Evolutionary conservation across 1,140 invertebrate species (phyloP).

Genomic region (Heliconius congener): DNA sequence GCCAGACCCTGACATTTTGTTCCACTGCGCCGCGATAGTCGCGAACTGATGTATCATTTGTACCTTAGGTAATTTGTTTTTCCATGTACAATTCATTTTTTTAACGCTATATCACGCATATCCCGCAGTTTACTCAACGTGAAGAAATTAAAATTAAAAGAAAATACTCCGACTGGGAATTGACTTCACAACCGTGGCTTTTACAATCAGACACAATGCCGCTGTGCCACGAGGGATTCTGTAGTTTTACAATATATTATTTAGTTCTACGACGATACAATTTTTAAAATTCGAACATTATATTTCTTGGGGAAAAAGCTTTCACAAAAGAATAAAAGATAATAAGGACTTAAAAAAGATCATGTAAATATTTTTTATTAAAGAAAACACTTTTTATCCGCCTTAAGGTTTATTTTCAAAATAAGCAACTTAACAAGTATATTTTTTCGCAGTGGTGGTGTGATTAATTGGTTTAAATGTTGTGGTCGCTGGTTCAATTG

Average conservation of each 20-base stretch:
- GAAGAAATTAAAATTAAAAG: too few relatives aligned
- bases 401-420: conserved; percentile 1
- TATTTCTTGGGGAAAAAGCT: background rate
- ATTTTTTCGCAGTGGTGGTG: background rate
- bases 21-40: too few relatives aligned
- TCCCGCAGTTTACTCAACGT: too few relatives aligned
- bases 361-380: conserved; percentile 12
- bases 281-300: background rate
- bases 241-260: background rate
- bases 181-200: too few relatives aligned
- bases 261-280: background rate
- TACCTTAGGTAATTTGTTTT: too few relatives aligned
- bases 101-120: too few relatives aligned
- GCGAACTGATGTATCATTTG: too few relatives aligned
- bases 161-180: too few relatives aligned
- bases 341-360: background rate
- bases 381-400: conserved; percentile 8
- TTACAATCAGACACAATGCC: too few relatives aligned
- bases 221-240: too few relatives aligned
- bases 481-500: background rate
- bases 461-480: background rate
- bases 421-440: background rate
- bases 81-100: too few relatives aligned
- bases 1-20: too few relatives aligned
- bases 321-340: conserved; percentile 6